Evolutionary conservation across 2,888 invertebrate species (phyloP).

Genomic region (Ecliptopera silaceata): DNA sequence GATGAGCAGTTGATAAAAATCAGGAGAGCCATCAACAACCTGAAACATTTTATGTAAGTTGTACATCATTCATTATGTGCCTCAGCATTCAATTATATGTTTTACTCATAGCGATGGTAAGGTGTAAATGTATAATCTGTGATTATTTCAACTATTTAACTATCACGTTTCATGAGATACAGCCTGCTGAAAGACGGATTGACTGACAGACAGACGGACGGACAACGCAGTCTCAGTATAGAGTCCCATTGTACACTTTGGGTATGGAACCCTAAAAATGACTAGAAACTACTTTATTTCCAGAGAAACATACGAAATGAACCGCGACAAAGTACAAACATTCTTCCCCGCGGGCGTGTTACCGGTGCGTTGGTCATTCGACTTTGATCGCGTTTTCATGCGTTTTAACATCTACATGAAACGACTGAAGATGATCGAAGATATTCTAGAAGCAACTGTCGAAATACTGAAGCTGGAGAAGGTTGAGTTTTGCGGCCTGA

Average conservation of each 20-base stretch:
- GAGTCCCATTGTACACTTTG: too few relatives aligned
- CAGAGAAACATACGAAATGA: slow-evolving; percentile 79
- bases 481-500: slow-evolving; percentile 88
- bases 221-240: too few relatives aligned
- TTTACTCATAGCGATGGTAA: too few relatives aligned
- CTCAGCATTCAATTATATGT: too few relatives aligned
- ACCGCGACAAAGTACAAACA: slow-evolving; percentile 77
- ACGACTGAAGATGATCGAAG: slow-evolving; percentile 85
- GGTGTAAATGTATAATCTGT: too few relatives aligned
- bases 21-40: slow-evolving; percentile 68
- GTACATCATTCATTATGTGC: background rate
- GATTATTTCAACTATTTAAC: too few relatives aligned
- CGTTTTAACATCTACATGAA: slow-evolving; percentile 85
- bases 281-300: background rate
- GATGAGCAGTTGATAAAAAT: slow-evolving; percentile 88
- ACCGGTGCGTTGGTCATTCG: slow-evolving; percentile 89
- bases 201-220: too few relatives aligned
- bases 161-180: too few relatives aligned
- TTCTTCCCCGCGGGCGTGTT: slow-evolving; percentile 82
- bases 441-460: slow-evolving; percentile 88
- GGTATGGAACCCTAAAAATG: too few relatives aligned
- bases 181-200: too few relatives aligned
- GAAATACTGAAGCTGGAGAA: slow-evolving; percentile 95
- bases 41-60: slow-evolving; percentile 84
- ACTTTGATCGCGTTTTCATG: slow-evolving; percentile 87